These are phyloP conservation scores for Crocallis elinguaria DNA, from an alignment of 2,888 invertebrate species.

Conservation along the genomic window DNA sequence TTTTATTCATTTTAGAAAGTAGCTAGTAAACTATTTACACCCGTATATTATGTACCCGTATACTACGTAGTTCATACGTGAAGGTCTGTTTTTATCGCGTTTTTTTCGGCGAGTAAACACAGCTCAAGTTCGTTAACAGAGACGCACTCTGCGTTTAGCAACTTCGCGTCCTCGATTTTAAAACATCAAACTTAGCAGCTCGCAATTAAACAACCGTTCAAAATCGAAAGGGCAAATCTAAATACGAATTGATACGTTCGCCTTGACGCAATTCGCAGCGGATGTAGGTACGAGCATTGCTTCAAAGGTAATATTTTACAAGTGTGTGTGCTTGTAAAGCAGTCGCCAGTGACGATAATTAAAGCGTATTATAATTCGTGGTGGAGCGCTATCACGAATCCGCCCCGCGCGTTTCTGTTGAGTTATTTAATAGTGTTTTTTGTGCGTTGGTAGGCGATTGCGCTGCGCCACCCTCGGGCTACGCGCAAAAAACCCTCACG, in stretches of 20 bases:
- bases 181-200: neutral
- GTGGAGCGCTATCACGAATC: constrained; percentile 78
- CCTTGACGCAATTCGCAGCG: constrained; percentile 19
- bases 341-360: constrained; percentile 77
- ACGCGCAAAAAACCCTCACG: constrained; percentile 84
- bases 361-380: constrained; percentile 74
- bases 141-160: constrained; percentile 50
- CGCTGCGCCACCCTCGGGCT: constrained; percentile 81
- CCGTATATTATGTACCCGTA: too few relatives aligned
- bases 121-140: constrained; percentile 62
- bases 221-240: constrained; percentile 18
- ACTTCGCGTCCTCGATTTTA: neutral
- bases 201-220: neutral
- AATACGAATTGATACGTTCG: constrained; percentile 11
- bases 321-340: constrained; percentile 30
- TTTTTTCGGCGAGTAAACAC: constrained; percentile 62
- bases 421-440: constrained; percentile 84
- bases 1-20: too few relatives aligned
- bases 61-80: too few relatives aligned
- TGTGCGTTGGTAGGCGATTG: constrained; percentile 79
- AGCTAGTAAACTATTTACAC: too few relatives aligned
- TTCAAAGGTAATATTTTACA: constrained; percentile 10
- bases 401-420: constrained; percentile 74
- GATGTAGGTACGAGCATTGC: constrained; percentile 7
- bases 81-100: constrained; percentile 63